Conservation (phyloP, 2,113 vertebrate genomes). For the Alligator sinensis region DNA sequence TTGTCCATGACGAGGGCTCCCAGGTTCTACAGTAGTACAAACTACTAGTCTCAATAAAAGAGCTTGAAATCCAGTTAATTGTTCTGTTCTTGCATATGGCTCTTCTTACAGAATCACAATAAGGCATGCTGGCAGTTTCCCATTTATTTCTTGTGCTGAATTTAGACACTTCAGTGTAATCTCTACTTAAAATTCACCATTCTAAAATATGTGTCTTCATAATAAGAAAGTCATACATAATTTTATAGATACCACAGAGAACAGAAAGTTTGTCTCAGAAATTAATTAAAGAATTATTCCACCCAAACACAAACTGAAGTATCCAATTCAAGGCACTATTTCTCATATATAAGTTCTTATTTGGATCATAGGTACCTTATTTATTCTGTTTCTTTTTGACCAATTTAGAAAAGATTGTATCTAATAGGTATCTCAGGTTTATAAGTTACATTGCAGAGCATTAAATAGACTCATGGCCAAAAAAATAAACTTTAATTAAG, state of each 20-base stretch:
- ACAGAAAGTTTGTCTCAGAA: not conserved
- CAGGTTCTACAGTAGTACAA: not conserved
- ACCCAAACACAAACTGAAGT: not conserved
- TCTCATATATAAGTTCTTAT: not conserved
- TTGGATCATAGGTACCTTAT: not conserved
- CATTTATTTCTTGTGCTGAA: not conserved
- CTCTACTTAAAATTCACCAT: not conserved
- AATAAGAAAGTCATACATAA: not conserved
- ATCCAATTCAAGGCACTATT: not conserved
- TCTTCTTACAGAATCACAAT: not conserved
- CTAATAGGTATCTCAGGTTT: not conserved
- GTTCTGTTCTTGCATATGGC: not conserved
- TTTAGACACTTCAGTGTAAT: not conserved
- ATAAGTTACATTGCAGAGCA: not conserved
- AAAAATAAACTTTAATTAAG: not conserved
- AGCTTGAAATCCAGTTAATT: not conserved
- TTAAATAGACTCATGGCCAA: not conserved
- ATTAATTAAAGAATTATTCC: not conserved
- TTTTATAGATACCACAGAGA: not conserved
- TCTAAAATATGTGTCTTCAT: not conserved
- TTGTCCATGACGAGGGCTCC: no score
- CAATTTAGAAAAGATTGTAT: fast-evolving
- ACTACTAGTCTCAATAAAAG: not conserved
- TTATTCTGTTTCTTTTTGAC: not conserved
- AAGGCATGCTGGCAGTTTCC: not conserved